Evolutionary conservation across 2,797 vertebrate species (phyloP).

Genomic region (Gymnothorax javanicus): DNA sequence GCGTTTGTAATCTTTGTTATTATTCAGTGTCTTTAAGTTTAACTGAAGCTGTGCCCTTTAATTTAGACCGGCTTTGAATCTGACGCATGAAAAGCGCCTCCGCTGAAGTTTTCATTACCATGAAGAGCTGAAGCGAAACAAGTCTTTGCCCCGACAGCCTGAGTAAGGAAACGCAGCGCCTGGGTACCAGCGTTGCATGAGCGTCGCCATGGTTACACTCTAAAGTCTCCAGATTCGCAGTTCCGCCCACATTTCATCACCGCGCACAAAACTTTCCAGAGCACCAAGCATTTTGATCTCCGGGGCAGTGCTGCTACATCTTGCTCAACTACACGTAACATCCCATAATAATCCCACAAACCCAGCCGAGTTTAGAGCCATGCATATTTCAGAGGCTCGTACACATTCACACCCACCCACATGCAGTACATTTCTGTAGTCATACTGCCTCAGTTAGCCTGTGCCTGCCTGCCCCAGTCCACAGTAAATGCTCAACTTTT

Average conservation of each 20-base stretch:
- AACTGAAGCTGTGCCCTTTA: background rate
- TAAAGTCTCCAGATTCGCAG: background rate
- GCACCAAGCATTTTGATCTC: background rate
- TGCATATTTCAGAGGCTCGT: no score
- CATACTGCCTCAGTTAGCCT: no score
- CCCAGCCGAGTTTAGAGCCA: no score
- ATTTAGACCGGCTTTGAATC: background rate
- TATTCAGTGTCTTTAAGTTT: background rate
- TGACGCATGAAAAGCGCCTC: background rate
- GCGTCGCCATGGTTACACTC: background rate
- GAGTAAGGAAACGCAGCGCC: background rate
- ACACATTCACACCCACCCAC: no score
- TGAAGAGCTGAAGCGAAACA: background rate
- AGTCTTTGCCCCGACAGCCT: background rate
- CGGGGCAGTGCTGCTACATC: background rate
- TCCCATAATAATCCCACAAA: no score
- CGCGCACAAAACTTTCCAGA: background rate
- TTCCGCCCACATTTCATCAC: background rate
- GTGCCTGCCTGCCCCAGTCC: no score
- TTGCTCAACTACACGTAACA: no score
- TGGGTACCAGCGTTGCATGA: background rate
- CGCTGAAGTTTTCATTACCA: no score
- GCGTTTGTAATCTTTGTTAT: background rate
- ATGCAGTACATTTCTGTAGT: no score
- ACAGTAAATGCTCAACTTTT: no score